Base-by-base conservation (phyloP, 2,113 vertebrate genomes). In the Zosterops japonicus region DNA sequence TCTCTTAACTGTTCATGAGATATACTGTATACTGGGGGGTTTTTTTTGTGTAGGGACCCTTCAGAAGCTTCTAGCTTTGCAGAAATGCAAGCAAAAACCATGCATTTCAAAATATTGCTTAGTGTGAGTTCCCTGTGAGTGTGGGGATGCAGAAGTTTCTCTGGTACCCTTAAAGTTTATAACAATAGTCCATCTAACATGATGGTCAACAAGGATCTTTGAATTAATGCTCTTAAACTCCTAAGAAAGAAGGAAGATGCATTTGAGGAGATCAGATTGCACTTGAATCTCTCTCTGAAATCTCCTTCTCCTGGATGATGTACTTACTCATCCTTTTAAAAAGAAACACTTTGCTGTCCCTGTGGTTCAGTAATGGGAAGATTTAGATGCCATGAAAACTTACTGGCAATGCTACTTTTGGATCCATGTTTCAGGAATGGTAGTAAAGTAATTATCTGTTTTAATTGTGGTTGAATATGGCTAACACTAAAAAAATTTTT, bases 21-120 rank as follows among this genome's bases (percentile, higher is more conserved):
- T 39, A 16, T 33, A 12, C 15, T 56, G 0, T 27, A 27, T 50
- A 9, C 28, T 76, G 47, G 24, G 24, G 16, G 12, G 9, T 39
- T 0, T 5, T 8, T 64, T 91, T 78, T 56, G 20, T 1, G 5
- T 29, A 21, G 17, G 12, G 21, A 8, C 21, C 28, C 18, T 47
- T 61, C 52, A 46, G 57, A 64, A 52, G 13, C 14, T 68, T 50
- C 41, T 57, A 44, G 29, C n/a, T 83, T 75, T 56, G 39, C n/a
- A 77, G 36, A 80, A 91, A 39, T 42, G 24, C 19, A 29, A 28
- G 39, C 42, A 42, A 36, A 63, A 24, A 14, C 17, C 1, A 1
- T 7, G 12, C 12, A 2, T 17, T 83, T 41, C 36, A 71, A 57
- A 71, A 14, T 20, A 39, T 2, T 59, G 14, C 31, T 55, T 21